Base-by-base conservation (phyloP, 2,113 vertebrate genomes). In the Morphnarchus princeps region DNA sequence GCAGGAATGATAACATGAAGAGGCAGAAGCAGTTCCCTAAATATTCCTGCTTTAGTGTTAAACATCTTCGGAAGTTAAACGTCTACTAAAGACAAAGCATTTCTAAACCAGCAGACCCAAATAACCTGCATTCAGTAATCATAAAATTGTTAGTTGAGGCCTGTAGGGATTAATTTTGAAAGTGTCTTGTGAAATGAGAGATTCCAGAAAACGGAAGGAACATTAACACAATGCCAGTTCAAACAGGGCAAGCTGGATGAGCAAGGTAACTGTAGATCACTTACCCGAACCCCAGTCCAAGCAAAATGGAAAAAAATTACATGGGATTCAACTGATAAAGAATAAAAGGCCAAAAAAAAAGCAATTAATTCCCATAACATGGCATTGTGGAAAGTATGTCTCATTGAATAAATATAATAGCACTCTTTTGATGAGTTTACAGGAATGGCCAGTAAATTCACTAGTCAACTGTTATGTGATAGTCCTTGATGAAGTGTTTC, bases 261-360 rank as follows among this genome's bases (percentile, higher is more conserved):
- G 81, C 95, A 84, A 93, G 92, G 91, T 95, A 91, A 87, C 55
- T 89, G 40, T 8, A 92, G 89, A 87, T 91, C 80, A 61, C 61
- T 87, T 62, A 94, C 74, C 71, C 5, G 2, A 95, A 72, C 43
- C 7, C 40, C 52, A 72, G 73, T 95, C 80, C 91, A 87, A 95
- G 77, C 42, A 82, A 91, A 97, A 95, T 97, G 95, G 92, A 96
- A 97, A 96, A 93, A 93, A 84, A 52, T 95, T 57, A 92, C 86
- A 95, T 5, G 32, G 13, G 43, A 80, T 15, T 77, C 43, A 80
- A 82, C 36, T 72, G 91, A 95, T 96, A 92, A 90, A 92, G 79
- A 78, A 63, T 40, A 40, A 90, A 94, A 88, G 29, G 70, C n/a
- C 16, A 54, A 77, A 52, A 55, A 74, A 87, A 62, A 58, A 14